Base-by-base conservation (phyloP, 2,888 invertebrate species). In the Cephonodes hylas region DNA sequence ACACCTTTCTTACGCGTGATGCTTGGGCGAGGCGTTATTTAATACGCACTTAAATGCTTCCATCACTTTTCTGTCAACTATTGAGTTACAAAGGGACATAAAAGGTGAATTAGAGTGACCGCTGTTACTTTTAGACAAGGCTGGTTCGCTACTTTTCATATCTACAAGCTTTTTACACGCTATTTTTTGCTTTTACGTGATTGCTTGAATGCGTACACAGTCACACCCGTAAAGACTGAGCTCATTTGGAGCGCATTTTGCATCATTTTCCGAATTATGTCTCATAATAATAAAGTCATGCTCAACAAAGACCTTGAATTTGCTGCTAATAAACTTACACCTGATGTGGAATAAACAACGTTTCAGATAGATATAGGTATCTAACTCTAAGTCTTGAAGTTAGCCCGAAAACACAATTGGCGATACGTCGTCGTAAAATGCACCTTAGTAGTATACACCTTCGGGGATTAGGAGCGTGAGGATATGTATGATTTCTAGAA, bases 41-140 rank as follows among this genome's bases (percentile, higher is more conserved):
- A 74, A 76, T 76, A 74, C 72, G 53, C 58, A 62, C 73, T 74
- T 66, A 76, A 82, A 79, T 76, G 69, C 68, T 73, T 71, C 76
- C 76, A 75, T 81, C 76, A 65, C 66, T 64, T 70, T 64, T 67
- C 64, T 73, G 75, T 71, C 74, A 62, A 66, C 74, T 79, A 81
- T 81, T 75, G 75, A 79, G 79, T 80, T 80, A 76, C 75, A 69
- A 72, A 71, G 31, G 25, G 69, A 67, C 72, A 77, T 75, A 72
- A 74, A 79, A 76, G 73, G 66, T 56, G 68, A 74, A 79, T 80
- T 76, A 73, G 62, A 67, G 68, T 75, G 73, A 74, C 75, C 73
- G 61, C 42, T 64, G 44, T 64, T 65, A 61, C 57, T 59, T 68
- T 53, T 53, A 31, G 27, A 53, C 31, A 18, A 53, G 31, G 31